Conservation (phyloP, 2,888 invertebrate genomes). For the Podabrus alpinus region DNA sequence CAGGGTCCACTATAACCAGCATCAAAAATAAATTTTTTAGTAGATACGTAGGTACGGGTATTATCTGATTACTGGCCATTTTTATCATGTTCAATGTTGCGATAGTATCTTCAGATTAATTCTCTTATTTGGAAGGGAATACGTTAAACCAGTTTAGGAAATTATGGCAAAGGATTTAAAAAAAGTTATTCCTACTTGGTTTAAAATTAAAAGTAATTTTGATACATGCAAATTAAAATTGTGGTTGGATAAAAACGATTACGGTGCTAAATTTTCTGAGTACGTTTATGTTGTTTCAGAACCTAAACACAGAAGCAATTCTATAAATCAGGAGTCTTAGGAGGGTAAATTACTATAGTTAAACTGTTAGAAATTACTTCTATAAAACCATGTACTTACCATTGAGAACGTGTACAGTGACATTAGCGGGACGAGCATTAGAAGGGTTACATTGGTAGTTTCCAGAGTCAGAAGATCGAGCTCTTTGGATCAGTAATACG, state of each 20-base stretch:
- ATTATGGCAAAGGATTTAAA: not conserved
- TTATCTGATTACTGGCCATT: not conserved
- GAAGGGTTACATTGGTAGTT: slow-evolving; percentile 93
- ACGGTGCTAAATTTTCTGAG: not conserved
- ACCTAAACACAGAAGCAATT: not conserved
- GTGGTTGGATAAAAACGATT: not conserved
- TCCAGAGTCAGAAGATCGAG: slow-evolving; percentile 84
- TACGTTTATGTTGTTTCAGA: not conserved
- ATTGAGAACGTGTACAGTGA: slow-evolving; percentile 90
- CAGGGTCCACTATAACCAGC: not conserved
- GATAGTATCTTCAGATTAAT: not conserved
- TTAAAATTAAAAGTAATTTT: not conserved
- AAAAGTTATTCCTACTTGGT: not conserved
- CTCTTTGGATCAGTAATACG: slow-evolving; percentile 86
- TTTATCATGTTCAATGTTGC: not conserved
- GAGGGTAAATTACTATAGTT: slow-evolving; percentile 8
- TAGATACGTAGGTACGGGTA: not conserved
- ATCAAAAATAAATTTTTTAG: not conserved
- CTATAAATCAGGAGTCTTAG: not conserved
- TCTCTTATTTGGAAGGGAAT: not conserved
- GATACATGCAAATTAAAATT: not conserved
- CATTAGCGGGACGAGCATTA: slow-evolving; percentile 88
- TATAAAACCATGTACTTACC: slow-evolving; percentile 64
- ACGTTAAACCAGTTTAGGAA: not conserved
- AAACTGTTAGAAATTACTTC: slow-evolving; percentile 6